Evolutionary conservation across 2,797 vertebrate species (phyloP).

Genomic region (Cynodonichthys magdalenae): DNA sequence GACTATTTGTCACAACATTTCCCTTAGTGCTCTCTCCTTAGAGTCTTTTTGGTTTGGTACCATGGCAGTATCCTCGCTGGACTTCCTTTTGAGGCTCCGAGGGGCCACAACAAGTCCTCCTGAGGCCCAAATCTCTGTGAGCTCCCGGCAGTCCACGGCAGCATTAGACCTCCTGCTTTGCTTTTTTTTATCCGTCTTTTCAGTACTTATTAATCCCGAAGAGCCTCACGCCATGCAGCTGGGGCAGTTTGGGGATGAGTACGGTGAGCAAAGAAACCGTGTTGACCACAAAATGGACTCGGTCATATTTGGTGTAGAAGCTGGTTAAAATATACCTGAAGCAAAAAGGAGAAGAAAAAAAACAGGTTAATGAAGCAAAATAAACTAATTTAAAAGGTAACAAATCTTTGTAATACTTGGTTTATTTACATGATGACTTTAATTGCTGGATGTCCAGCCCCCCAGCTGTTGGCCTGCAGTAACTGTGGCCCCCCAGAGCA

Average conservation of each 20-base stretch:
- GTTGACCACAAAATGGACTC: slow-evolving; percentile 93
- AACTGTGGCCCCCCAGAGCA: too few relatives aligned
- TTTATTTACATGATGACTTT: too few relatives aligned
- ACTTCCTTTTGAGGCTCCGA: slow-evolving; percentile 48
- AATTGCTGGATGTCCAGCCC: too few relatives aligned
- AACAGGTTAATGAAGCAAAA: too few relatives aligned
- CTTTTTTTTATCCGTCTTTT: slow-evolving; percentile 56
- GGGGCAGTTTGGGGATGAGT: slow-evolving; percentile 96
- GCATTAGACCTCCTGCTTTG: slow-evolving; percentile 4
- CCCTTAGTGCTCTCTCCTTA: slow-evolving; percentile 43
- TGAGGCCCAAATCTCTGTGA: slow-evolving; percentile 41
- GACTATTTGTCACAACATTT: slow-evolving; percentile 11
- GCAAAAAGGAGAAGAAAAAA: not conserved
- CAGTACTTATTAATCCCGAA: slow-evolving; percentile 99
- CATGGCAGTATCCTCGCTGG: slow-evolving; percentile 54
- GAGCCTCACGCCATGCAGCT: slow-evolving; percentile 94
- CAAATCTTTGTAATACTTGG: too few relatives aligned
- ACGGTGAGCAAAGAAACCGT: slow-evolving; percentile 90
- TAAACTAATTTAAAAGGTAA: too few relatives aligned
- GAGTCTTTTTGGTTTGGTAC: slow-evolving; percentile 43
- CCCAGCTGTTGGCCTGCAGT: too few relatives aligned
- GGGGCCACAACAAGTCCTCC: slow-evolving; percentile 36
- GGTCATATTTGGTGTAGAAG: slow-evolving; percentile 98
- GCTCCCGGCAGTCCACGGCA: slow-evolving; percentile 44
- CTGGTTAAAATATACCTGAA: slow-evolving; percentile 96